These are phyloP conservation scores for Agrilus planipennis DNA, from an alignment of 1,140 invertebrate genomes.

Conservation along the genomic window DNA sequence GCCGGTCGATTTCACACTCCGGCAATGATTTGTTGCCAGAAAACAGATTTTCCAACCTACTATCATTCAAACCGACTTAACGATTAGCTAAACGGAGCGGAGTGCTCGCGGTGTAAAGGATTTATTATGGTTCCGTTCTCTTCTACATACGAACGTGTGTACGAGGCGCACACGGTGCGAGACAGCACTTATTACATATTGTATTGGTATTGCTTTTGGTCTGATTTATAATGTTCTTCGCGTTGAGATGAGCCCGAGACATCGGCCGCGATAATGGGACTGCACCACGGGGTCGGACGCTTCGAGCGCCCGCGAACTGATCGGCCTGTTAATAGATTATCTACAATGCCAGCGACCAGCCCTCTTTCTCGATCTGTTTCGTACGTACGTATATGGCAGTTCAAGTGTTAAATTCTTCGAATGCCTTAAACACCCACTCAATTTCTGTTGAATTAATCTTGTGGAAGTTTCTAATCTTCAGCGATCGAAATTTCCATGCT, in stretches of 20 bases:
- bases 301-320: too few relatives aligned
- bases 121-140: slow-evolving; percentile 1
- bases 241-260: neutral
- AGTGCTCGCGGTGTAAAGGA: slow-evolving; percentile 1
- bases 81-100: slow-evolving; percentile 11
- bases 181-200: slow-evolving; percentile 4
- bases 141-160: too few relatives aligned
- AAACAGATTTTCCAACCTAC: slow-evolving; percentile 19
- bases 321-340: too few relatives aligned
- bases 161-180: neutral
- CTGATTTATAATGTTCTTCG: neutral
- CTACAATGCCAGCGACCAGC: too few relatives aligned
- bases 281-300: too few relatives aligned
- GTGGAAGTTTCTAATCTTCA: too few relatives aligned
- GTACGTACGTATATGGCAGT: too few relatives aligned
- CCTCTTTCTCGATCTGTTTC: too few relatives aligned
- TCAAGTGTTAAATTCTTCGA: too few relatives aligned
- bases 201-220: slow-evolving; percentile 2
- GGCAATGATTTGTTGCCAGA: slow-evolving; percentile 20
- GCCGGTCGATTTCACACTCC: slow-evolving; percentile 20
- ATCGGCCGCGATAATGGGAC: neutral
- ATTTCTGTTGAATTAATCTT: too few relatives aligned
- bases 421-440: too few relatives aligned
- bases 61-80: slow-evolving; percentile 7
- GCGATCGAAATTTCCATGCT: too few relatives aligned